A percentile compares a stretch with the other conserved stretches of the same genome.
Evolutionary conservation across 2,797 vertebrate species (phyloP).

Genomic region (Tympanoctomys barrerae): DNA sequence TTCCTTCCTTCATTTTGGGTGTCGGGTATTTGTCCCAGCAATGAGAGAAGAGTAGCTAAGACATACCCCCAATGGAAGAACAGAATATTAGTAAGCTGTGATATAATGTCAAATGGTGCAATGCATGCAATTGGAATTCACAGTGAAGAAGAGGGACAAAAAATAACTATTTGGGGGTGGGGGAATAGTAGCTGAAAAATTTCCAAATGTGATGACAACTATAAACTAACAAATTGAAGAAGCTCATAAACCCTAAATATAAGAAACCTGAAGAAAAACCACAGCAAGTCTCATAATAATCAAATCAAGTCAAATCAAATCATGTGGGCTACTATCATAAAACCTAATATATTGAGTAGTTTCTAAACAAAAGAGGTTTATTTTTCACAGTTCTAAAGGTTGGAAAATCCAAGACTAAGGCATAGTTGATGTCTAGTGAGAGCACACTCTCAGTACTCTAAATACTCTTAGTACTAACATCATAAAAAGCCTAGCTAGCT

Average conservation of each 20-base stretch:
- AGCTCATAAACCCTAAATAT: neutral
- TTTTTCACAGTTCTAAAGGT: neutral
- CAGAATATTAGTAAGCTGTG: neutral
- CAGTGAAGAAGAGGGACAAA: neutral
- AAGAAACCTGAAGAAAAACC: neutral
- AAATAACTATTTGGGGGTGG: constrained; percentile 4
- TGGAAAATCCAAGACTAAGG: neutral
- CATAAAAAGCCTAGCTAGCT: neutral
- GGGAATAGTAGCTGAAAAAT: neutral
- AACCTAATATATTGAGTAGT: neutral
- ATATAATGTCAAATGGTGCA: neutral
- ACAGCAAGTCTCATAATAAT: neutral
- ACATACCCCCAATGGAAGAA: neutral
- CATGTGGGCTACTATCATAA: neutral
- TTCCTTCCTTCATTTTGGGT: too few species aligned
- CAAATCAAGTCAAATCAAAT: neutral
- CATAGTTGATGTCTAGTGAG: neutral
- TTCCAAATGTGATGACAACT: neutral
- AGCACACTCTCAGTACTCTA: neutral
- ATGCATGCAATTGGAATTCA: neutral
- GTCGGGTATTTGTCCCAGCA: too few species aligned
- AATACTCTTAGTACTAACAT: neutral
- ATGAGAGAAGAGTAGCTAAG: too few species aligned
- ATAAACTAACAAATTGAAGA: neutral
- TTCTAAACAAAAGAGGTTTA: neutral